A percentile compares a stretch with the other conserved stretches of the same genome.
Evolutionary conservation across 2,113 vertebrate species (phyloP).

Genomic region (Ellobius talpinus): DNA sequence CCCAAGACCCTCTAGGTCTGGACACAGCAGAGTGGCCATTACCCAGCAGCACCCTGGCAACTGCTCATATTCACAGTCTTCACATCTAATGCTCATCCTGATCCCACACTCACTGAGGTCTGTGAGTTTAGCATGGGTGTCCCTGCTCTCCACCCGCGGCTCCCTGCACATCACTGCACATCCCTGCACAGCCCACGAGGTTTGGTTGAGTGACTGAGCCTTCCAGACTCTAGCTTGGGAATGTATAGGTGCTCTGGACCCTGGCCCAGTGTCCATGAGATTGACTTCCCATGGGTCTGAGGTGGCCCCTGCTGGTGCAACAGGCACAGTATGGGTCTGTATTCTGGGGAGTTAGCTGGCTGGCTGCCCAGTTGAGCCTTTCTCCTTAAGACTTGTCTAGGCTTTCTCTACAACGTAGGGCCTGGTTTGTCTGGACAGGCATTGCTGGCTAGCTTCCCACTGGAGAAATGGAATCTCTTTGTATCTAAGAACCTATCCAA

Average conservation of each 20-base stretch:
- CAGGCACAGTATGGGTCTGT: not conserved
- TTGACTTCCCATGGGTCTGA: not conserved
- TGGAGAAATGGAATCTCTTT: conserved; percentile 73
- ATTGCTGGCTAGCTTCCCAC: conserved; percentile 65
- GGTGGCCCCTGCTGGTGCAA: not conserved
- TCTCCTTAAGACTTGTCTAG: not conserved
- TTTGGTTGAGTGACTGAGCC: not conserved
- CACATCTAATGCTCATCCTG: not conserved
- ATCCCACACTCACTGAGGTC: not conserved
- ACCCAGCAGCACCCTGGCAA: not conserved
- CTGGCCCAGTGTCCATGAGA: rapidly evolving
- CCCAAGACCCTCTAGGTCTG: not conserved
- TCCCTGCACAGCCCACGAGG: not conserved
- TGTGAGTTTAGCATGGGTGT: not conserved
- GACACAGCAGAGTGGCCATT: not conserved
- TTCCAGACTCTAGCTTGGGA: not conserved
- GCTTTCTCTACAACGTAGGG: not conserved
- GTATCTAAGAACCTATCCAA: conserved; percentile 62
- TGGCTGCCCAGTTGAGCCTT: not conserved
- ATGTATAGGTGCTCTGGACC: not conserved
- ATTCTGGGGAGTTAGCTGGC: not conserved
- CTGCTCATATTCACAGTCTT: not conserved
- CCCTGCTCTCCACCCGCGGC: not conserved
- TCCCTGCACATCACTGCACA: not conserved
- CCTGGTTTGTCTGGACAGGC: conserved; percentile 69